Conservation (phyloP, 2,888 invertebrate genomes). For the Drosophila ezoana region DNA sequence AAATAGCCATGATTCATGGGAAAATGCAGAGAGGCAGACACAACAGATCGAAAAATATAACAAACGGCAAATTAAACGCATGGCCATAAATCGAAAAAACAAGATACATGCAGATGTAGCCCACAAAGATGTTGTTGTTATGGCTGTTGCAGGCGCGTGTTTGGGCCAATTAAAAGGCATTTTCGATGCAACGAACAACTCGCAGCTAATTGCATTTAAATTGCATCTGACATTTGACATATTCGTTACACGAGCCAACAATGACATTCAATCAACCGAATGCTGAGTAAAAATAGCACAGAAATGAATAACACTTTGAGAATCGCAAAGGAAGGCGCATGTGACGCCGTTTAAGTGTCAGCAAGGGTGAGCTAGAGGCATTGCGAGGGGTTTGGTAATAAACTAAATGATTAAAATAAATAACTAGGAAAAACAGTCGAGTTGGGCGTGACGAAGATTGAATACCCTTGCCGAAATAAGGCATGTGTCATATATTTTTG, state of each 20-base stretch:
- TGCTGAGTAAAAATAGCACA: slow-evolving; percentile 35
- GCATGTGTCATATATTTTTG: not conserved
- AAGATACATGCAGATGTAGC: not conserved
- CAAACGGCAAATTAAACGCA: slow-evolving; percentile 57
- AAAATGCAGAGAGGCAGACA: slow-evolving; percentile 9
- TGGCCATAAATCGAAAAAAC: slow-evolving; percentile 30
- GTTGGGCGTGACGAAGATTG: too few species aligned
- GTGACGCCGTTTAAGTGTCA: slow-evolving; percentile 2
- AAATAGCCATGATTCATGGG: slow-evolving; percentile 58
- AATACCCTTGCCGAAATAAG: too few species aligned
- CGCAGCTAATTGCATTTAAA: slow-evolving; percentile 51
- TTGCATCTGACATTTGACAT: slow-evolving; percentile 51
- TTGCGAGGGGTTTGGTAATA: not conserved
- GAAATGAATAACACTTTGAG: slow-evolving; percentile 18
- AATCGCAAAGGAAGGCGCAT: slow-evolving; percentile 3
- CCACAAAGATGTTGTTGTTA: not conserved
- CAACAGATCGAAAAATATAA: slow-evolving; percentile 27
- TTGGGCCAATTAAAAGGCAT: slow-evolving; percentile 35
- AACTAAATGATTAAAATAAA: not conserved
- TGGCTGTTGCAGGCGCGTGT: slow-evolving; percentile 27
- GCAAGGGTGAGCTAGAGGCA: not conserved
- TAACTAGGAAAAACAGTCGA: too few species aligned
- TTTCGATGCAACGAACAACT: slow-evolving; percentile 25
- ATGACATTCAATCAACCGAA: slow-evolving; percentile 56
- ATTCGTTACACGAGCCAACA: not conserved